These are phyloP conservation scores for Nomada ruficornis DNA, from an alignment of 2,888 invertebrate genomes.

Conservation along the genomic window DNA sequence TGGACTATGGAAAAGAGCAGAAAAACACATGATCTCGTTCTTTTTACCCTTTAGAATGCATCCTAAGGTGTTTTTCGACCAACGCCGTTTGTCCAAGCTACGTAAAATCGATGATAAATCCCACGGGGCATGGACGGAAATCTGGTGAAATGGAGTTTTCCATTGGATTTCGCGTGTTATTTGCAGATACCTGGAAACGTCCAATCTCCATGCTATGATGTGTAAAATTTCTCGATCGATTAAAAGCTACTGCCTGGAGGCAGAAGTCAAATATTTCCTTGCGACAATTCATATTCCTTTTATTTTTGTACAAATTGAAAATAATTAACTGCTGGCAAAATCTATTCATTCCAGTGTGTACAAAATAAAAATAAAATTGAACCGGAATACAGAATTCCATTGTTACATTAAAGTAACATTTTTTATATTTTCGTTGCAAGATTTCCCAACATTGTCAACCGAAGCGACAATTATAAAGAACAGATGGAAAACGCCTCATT, in stretches of 20 bases:
- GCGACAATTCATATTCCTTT: not conserved
- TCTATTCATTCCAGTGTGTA: too few species aligned
- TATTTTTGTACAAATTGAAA: too few species aligned
- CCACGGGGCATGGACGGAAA: not conserved
- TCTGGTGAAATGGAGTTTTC: not conserved
- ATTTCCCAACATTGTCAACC: too few species aligned
- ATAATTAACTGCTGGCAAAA: too few species aligned
- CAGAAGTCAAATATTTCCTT: not conserved
- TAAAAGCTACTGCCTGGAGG: not conserved
- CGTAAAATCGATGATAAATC: constrained; percentile 2
- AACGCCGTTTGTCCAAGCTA: not conserved
- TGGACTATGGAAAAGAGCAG: constrained; percentile 3
- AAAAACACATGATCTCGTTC: constrained; percentile 9
- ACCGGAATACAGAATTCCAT: too few species aligned
- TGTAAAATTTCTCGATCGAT: not conserved
- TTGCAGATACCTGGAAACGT: not conserved
- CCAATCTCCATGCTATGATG: not conserved
- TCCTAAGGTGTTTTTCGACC: not conserved
- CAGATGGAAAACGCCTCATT: too few species aligned
- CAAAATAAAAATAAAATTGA: too few species aligned
- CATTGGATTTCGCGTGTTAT: not conserved
- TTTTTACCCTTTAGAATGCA: not conserved
- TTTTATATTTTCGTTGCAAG: too few species aligned
- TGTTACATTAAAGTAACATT: too few species aligned
- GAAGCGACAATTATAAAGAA: too few species aligned